Conservation (phyloP, 2,888 invertebrate genomes). For the Platerodrilus igneus region DNA sequence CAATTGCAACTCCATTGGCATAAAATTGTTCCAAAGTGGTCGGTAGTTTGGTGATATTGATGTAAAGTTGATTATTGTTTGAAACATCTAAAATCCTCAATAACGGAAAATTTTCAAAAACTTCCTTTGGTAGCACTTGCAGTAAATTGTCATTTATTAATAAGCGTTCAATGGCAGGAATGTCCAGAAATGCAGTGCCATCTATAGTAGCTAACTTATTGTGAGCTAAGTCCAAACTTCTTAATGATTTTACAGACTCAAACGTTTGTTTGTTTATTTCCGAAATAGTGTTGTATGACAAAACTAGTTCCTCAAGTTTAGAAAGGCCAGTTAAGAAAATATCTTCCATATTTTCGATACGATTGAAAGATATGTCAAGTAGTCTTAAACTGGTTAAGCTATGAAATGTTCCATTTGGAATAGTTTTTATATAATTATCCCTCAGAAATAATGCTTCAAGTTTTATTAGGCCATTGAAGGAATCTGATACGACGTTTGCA, state of each 20-base stretch:
- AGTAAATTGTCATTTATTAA: constrained; percentile 7
- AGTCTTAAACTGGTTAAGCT: constrained; percentile 5
- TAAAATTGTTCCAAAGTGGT: no score
- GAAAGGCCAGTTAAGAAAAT: constrained; percentile 1
- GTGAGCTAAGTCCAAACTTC: constrained; percentile 7
- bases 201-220: constrained; percentile 9
- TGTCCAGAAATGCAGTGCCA: constrained; percentile 1
- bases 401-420: neutral
- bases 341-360: constrained; percentile 1
- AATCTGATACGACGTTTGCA: neutral
- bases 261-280: constrained; percentile 1
- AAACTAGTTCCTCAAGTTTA: constrained; percentile 8
- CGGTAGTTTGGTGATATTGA: no score
- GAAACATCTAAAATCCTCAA: constrained; percentile 13
- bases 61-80: no score
- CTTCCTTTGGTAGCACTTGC: neutral
- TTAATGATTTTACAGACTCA: neutral
- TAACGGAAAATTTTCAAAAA: constrained; percentile 4
- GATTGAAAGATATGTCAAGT: constrained; percentile 14
- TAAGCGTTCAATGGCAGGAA: constrained; percentile 6
- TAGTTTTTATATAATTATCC: constrained; percentile 1
- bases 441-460: constrained; percentile 4
- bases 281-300: constrained; percentile 3
- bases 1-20: no score
- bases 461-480: neutral